Base-by-base conservation (phyloP, 2,797 vertebrate genomes). In the Silurus aristotelis region DNA sequence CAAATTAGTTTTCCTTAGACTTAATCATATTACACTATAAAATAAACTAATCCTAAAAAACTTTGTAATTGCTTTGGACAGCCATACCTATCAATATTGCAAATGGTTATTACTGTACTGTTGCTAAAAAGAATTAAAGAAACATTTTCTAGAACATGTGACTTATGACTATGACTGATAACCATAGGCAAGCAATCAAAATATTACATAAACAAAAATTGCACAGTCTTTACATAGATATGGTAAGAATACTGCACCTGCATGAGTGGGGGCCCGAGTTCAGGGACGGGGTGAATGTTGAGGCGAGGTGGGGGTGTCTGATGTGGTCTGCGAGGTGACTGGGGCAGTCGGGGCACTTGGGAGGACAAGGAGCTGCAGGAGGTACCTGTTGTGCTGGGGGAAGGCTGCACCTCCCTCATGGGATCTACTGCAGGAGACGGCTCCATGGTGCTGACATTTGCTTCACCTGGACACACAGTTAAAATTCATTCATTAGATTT, bases 261-360 rank as follows among this genome's bases (percentile, higher is more conserved):
- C 80, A 96, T 93, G 31, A 96, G 97, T 0, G 97, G 95, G 12
- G 94, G 97, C 31, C 97, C 98, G 84, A 99, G 92, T 82, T 99
- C 98, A 22, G 96, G 96, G 25, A 97, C 96, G 20, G 98, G 97
- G 3, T 99, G 98, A 89, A 99, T 99, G 82, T 98, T 97, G 63
- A 99, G 95, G 17, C 97, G 93, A 0, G 98, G 98, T 2, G 98
- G 98, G 61, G 98, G 95, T 0, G 96, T 95, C 89, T 98, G 97
- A 0, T 97, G 96, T 0, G 96, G 96, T 46, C 97, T 94, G 1
- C 97, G 94, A 0, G 97, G 96, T 3, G 96, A 96, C 83, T 97
- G 97, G 0, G 97, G 93, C 20, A 95, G 93, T 12, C 96, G 91
- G 8, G 95, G 95, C 3, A 91, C 82, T 89, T 96, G 94, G 88